phyloP scores from a whole-genome alignment of 2,888 invertebrate genomes.

The Apamea sordens region DNA sequence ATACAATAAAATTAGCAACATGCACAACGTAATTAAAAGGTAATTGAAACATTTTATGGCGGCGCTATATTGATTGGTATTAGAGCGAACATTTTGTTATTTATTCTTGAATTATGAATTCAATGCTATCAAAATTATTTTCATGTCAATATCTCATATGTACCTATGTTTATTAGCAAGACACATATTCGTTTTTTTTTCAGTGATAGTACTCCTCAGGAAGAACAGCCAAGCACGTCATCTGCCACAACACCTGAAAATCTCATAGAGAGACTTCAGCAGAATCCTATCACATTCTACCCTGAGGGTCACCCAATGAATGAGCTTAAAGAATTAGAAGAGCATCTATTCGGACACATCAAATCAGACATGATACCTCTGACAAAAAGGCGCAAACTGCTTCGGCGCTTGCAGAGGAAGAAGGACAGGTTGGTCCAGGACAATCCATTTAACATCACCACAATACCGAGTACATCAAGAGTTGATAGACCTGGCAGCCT shows the following conservation, averaged over 20 bases:
- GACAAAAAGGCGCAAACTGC: slow-evolving; percentile 85
- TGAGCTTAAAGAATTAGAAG: slow-evolving; percentile 86
- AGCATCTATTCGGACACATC: slow-evolving; percentile 86
- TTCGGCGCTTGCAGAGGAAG: slow-evolving; percentile 86
- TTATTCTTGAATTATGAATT: not conserved
- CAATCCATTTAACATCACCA: slow-evolving; percentile 66
- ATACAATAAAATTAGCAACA: slow-evolving; percentile 79
- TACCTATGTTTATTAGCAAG: not conserved
- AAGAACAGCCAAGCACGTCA: slow-evolving; percentile 72
- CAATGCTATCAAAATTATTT: not conserved
- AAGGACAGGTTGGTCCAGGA: slow-evolving; percentile 78
- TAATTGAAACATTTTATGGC: slow-evolving; percentile 55
- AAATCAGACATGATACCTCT: slow-evolving; percentile 81
- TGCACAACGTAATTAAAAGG: slow-evolving; percentile 72
- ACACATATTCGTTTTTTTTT: slow-evolving; percentile 23
- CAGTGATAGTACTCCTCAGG: slow-evolving; percentile 45
- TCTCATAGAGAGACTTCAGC: slow-evolving; percentile 68
- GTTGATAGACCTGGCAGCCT: slow-evolving; percentile 77
- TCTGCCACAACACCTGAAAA: slow-evolving; percentile 63
- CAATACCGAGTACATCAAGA: slow-evolving; percentile 64
- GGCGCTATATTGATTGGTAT: not conserved
- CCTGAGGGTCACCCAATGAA: slow-evolving; percentile 89
- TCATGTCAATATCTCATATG: not conserved
- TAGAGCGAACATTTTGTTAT: not conserved
- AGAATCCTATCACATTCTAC: slow-evolving; percentile 75